phyloP scores from a whole-genome alignment of 2,888 invertebrate genomes.

The Amphipoea oculea region DNA sequence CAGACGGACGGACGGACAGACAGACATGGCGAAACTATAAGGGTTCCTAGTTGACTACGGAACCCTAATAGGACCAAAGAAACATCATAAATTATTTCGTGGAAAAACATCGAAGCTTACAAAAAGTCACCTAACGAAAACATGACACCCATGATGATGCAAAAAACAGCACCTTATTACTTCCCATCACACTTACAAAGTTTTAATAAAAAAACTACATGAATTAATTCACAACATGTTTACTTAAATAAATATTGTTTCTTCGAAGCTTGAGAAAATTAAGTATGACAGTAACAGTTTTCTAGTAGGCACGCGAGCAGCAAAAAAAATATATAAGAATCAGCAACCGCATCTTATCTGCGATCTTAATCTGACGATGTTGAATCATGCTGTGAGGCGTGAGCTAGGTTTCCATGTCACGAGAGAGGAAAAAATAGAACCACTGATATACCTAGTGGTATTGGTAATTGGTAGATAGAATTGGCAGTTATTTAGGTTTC shows the following conservation, averaged over 20 bases:
- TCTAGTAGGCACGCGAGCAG: conserved; percentile 65
- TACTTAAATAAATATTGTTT: conserved; percentile 36
- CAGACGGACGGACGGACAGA: too few relatives aligned
- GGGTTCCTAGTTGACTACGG: too few relatives aligned
- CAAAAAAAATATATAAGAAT: conserved; percentile 50
- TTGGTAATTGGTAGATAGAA: conserved; percentile 3
- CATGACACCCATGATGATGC: background rate
- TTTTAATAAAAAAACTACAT: conserved; percentile 1
- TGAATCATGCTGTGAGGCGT: conserved; percentile 45
- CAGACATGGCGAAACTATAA: too few relatives aligned
- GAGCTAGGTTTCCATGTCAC: conserved; percentile 60
- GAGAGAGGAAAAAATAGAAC: conserved; percentile 17
- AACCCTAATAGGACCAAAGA: background rate
- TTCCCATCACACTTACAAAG: conserved; percentile 9
- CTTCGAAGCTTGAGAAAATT: conserved; percentile 48
- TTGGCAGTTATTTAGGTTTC: background rate
- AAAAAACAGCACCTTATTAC: conserved; percentile 36
- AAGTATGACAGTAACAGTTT: conserved; percentile 65
- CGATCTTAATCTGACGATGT: conserved; percentile 57
- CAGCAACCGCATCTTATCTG: conserved; percentile 53
- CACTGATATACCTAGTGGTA: background rate
- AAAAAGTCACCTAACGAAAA: conserved; percentile 16
- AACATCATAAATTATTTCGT: conserved; percentile 24
- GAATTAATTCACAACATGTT: conserved; percentile 37
- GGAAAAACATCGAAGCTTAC: conserved; percentile 20